phyloP scores from a whole-genome alignment of 2,113 vertebrate species.

The Chamaea fasciata region DNA sequence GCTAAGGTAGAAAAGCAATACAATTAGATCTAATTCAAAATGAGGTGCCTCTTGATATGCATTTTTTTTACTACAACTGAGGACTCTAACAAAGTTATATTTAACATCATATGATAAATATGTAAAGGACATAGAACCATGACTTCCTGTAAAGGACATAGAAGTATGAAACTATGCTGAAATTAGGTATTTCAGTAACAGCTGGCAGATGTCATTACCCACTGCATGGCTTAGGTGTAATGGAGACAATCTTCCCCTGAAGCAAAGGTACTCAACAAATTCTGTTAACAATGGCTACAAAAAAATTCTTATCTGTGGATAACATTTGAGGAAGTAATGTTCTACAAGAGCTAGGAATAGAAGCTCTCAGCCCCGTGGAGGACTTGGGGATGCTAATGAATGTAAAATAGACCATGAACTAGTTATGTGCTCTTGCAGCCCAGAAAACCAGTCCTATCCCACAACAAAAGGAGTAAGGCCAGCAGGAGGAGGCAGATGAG shows the following conservation, averaged over 20 bases:
- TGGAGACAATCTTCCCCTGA: background rate
- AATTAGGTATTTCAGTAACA: background rate
- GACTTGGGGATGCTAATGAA: too few species aligned
- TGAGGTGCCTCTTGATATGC: background rate
- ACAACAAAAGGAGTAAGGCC: background rate
- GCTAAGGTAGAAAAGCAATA: background rate
- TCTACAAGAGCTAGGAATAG: background rate
- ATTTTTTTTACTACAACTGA: background rate
- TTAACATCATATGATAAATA: background rate
- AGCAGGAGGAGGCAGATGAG: rapidly evolving
- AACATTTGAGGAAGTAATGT: background rate
- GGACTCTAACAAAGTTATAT: background rate
- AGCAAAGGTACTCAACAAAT: background rate
- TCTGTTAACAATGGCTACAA: background rate
- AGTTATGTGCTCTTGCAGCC: background rate
- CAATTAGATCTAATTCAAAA: background rate
- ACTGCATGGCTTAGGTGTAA: background rate
- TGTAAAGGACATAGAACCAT: background rate
- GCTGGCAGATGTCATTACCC: background rate
- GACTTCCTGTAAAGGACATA: background rate
- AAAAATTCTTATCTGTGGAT: background rate
- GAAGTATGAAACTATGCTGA: background rate
- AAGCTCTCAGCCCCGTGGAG: background rate
- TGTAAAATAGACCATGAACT: background rate
- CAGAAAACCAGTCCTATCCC: background rate